Percentiles rank a stretch among this genome's conserved stretches.
phyloP scores from a whole-genome alignment of 2,113 vertebrate genomes.

The Malurus elegans region DNA sequence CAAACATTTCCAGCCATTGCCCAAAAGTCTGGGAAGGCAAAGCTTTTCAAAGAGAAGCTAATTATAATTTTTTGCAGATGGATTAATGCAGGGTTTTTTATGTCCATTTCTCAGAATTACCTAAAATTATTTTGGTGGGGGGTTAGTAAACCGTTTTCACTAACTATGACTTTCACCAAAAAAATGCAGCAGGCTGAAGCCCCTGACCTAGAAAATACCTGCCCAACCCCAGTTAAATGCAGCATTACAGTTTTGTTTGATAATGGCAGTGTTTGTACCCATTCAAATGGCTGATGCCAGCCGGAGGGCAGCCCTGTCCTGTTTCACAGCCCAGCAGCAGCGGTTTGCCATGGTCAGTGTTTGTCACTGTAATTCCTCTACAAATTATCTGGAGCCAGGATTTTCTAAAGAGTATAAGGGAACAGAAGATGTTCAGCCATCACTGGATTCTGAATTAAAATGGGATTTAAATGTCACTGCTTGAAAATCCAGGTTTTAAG shows the following conservation, averaged over 20 bases:
- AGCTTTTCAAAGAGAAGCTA: background rate
- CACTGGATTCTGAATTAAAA: constrained; percentile 20
- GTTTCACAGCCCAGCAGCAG: background rate
- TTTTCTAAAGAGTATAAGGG: background rate
- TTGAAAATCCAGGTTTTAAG: constrained; percentile 30
- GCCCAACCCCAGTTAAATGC: background rate
- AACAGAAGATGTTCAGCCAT: background rate
- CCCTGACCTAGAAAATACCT: background rate
- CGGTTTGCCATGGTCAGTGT: accelerated
- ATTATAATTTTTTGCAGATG: background rate
- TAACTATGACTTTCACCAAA: background rate
- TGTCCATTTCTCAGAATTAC: background rate
- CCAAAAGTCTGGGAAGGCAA: background rate
- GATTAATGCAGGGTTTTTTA: background rate
- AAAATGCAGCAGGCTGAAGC: background rate
- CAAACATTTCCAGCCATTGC: background rate
- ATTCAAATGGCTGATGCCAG: background rate
- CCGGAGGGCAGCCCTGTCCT: accelerated
- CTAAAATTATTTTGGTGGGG: background rate
- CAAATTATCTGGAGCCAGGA: background rate
- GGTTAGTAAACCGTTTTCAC: background rate
- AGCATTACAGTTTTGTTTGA: background rate
- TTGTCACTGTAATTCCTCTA: background rate
- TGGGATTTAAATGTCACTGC: background rate
- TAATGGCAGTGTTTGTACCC: background rate